Evolutionary conservation across 2,888 invertebrate species (phyloP).

Genomic region (Rhimphoctona megacephalus): DNA sequence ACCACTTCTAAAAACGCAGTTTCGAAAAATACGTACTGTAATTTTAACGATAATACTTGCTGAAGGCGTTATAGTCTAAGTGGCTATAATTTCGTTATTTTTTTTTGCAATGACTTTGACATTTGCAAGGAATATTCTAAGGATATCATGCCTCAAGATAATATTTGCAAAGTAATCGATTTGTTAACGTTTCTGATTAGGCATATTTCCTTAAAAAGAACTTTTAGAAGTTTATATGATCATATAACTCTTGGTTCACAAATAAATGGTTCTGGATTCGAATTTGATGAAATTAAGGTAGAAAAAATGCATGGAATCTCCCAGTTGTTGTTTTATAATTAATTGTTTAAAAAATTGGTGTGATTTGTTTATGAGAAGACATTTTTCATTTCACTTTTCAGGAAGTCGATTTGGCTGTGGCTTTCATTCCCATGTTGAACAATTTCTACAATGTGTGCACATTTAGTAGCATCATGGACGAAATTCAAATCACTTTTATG

Average conservation of each 20-base stretch:
- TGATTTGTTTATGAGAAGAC: background rate
- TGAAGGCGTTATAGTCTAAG: no score
- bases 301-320: no score
- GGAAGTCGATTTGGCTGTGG: constrained; percentile 92
- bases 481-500: constrained; percentile 92
- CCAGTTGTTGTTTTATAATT: no score
- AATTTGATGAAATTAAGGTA: no score
- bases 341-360: background rate
- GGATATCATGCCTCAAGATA: background rate
- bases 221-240: background rate
- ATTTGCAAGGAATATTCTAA: no score
- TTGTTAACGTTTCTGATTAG: background rate
- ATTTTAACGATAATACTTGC: no score
- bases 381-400: constrained; percentile 78
- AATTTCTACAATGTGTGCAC: constrained; percentile 86
- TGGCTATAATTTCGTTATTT: no score
- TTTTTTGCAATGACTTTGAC: no score
- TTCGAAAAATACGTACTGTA: no score
- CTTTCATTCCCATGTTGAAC: constrained; percentile 90
- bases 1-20: no score
- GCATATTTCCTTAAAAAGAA: background rate
- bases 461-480: constrained; percentile 89
- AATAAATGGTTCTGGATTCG: background rate
- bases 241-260: background rate
- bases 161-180: background rate